A percentile compares a stretch with the other conserved stretches of the same genome.
Evolutionary conservation across 1,140 invertebrate species (phyloP).

Genomic region (Chlorops oryzae): DNA sequence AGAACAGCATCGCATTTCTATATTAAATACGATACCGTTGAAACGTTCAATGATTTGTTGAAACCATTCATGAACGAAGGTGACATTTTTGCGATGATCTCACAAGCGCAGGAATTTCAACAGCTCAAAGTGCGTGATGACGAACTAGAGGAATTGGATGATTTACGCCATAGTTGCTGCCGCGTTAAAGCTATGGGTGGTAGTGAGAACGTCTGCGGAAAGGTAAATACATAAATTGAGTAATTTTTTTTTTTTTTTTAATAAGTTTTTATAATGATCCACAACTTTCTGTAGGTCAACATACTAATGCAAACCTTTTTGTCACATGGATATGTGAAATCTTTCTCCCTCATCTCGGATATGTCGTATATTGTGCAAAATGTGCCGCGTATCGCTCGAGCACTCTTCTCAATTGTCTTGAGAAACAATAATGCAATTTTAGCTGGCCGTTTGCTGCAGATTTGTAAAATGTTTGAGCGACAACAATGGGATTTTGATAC

Average conservation of each 20-base stretch:
- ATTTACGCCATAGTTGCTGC: slow-evolving; percentile 64
- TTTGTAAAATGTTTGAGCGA: slow-evolving; percentile 86
- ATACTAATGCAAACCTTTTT: slow-evolving; percentile 91
- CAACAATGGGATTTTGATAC: slow-evolving; percentile 84
- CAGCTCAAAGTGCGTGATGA: slow-evolving; percentile 95
- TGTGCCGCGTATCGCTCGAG: slow-evolving; percentile 79
- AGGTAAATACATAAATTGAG: slow-evolving; percentile 57
- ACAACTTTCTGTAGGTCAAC: slow-evolving; percentile 52
- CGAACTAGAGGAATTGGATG: slow-evolving; percentile 85
- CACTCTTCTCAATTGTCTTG: slow-evolving; percentile 90
- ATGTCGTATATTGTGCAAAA: slow-evolving; percentile 92
- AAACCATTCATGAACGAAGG: slow-evolving; percentile 77
- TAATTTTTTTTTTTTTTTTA: neutral
- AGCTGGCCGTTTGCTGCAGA: slow-evolving; percentile 69
- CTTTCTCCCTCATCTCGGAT: slow-evolving; percentile 90
- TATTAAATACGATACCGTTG: slow-evolving; percentile 94
- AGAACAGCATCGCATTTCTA: slow-evolving; percentile 97
- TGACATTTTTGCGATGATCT: slow-evolving; percentile 83
- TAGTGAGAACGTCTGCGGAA: slow-evolving; percentile 85
- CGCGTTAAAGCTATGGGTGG: slow-evolving; percentile 71
- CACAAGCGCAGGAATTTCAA: slow-evolving; percentile 88
- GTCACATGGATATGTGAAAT: slow-evolving; percentile 69
- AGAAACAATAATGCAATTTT: slow-evolving; percentile 84
- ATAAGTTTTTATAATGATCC: neutral
- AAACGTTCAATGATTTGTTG: slow-evolving; percentile 79